Percentiles rank a stretch among this genome's conserved stretches.
phyloP scores from a whole-genome alignment of 2,113 vertebrate species.

The Corythoichthys intestinalis region DNA sequence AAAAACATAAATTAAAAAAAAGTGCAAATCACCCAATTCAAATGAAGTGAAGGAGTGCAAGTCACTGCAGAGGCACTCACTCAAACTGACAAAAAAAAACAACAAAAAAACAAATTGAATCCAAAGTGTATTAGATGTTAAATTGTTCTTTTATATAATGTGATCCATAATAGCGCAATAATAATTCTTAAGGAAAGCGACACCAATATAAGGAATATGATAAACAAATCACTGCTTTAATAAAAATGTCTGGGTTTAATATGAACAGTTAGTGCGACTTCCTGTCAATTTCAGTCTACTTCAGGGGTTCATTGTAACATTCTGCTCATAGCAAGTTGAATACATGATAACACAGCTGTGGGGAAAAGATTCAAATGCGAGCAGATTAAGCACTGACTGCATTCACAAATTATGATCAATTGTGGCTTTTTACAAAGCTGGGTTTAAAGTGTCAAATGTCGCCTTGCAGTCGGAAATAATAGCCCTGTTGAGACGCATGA shows the following conservation, averaged over 20 bases:
- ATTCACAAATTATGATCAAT: slow-evolving; percentile 73
- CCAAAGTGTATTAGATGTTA: slow-evolving; percentile 16
- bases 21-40: slow-evolving; percentile 11
- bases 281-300: slow-evolving; percentile 6
- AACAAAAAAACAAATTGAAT: background rate
- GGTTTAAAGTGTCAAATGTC: slow-evolving; percentile 77
- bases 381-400: slow-evolving; percentile 46
- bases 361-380: slow-evolving; percentile 39
- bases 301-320: slow-evolving; percentile 26
- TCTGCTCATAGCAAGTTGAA: slow-evolving; percentile 14
- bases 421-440: slow-evolving; percentile 71
- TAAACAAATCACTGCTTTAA: background rate
- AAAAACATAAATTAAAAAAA: too few relatives aligned
- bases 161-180: background rate
- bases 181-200: background rate
- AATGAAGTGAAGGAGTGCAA: slow-evolving; percentile 27
- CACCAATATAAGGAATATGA: background rate
- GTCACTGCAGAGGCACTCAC: slow-evolving; percentile 9
- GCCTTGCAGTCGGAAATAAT: slow-evolving; percentile 77
- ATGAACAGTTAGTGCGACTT: slow-evolving; percentile 19
- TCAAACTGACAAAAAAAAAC: slow-evolving; percentile 8
- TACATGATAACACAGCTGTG: slow-evolving; percentile 26
- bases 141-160: background rate
- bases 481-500: slow-evolving; percentile 77
- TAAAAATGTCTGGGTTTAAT: background rate